Evolutionary conservation across 2,888 invertebrate genomes (phyloP).

Genomic region (Lycia hirtaria): DNA sequence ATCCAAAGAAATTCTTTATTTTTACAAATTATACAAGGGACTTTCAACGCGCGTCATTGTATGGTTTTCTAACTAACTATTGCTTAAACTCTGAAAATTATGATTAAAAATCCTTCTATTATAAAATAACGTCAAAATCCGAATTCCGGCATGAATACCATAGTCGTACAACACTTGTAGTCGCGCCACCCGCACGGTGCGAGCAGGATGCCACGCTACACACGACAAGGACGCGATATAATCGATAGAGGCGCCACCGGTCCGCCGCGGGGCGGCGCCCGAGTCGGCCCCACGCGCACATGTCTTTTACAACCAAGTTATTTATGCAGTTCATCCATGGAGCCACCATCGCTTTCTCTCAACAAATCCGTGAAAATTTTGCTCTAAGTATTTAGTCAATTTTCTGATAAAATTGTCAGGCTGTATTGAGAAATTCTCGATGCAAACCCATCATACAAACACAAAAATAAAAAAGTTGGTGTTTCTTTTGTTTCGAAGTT

Average conservation of each 20-base stretch:
- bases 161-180: constrained; percentile 47
- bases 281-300: constrained; percentile 79
- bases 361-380: background rate
- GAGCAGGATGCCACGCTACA: constrained; percentile 53
- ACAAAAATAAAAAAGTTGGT: constrained; percentile 51
- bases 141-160: constrained; percentile 12
- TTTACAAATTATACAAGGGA: too few relatives aligned
- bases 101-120: too few relatives aligned
- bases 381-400: background rate
- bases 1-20: too few relatives aligned
- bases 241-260: constrained; percentile 77
- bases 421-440: constrained; percentile 81
- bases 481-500: constrained; percentile 72
- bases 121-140: background rate
- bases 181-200: constrained; percentile 64
- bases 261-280: constrained; percentile 77
- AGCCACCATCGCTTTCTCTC: background rate
- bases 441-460: constrained; percentile 20
- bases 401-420: background rate
- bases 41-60: too few relatives aligned
- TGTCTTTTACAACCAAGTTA: constrained; percentile 53
- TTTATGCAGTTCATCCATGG: background rate
- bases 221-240: constrained; percentile 51
- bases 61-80: too few relatives aligned
- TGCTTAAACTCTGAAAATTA: too few relatives aligned